Evolutionary conservation across 2,113 vertebrate species (phyloP), one percentile per base, ranked within the genome.

Genomic region (Aspiorhynchus laticeps): DNA sequence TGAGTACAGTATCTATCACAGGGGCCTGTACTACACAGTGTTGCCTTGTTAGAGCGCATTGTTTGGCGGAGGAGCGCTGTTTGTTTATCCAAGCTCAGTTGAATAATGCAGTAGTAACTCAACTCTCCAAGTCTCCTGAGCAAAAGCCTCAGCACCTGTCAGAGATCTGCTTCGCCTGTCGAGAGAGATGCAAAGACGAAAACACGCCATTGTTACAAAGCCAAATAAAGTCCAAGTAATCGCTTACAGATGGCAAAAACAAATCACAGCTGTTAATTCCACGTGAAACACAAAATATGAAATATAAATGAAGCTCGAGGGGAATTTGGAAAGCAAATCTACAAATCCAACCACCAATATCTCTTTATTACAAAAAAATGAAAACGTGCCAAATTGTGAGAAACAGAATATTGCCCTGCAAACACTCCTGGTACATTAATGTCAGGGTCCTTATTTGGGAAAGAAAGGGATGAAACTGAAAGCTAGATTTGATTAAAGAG

Each of bases 21-120:
- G 76, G 77, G 76, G 63, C 38, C 56, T 46, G 76, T 77, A 79
- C 28, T 53, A 91, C 90, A 92, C 90, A 91, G 86, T 87, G 84
- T 91, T 88, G 92, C 93, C 90, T 93, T 89, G 91, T 87, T 90
- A 93, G 91, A 89, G 84, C 86, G 90, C 65, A 87, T 91, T 91
- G 91, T 88, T 90, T 91, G 93, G 89, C 88, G 91, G 92, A 86
- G 91, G 90, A 93, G 82, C 87, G 90, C 90, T 80, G 89, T 94
- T 94, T 95, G 94, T 95, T 94, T 94, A 92, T 93, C 92, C 93
- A 91, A 91, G 91, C 86, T 91, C 88, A 90, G 91, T 91, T 94
- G 93, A 95, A 95, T 94, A 95, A 95, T 95, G 94, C 93, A 95
- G 91, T 91, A 93, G 93, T 93, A 94, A 93, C 92, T 93, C 92